Evolutionary conservation across 2,888 invertebrate genomes (phyloP), one percentile per base, ranked within the genome.

Genomic region (Drosophila quinaria): DNA sequence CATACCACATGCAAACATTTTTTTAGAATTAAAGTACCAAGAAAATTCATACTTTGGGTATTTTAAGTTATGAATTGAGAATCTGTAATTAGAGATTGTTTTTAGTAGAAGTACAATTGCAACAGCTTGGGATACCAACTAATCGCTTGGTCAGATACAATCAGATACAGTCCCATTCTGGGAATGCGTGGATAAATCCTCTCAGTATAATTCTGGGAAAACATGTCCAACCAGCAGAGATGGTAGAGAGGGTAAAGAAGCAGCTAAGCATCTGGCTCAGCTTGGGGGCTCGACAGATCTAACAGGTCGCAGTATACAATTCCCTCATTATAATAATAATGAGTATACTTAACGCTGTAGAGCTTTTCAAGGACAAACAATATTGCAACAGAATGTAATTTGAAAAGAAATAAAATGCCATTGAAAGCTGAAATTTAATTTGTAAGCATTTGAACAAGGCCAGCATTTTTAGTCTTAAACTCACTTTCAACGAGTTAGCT

Each of bases 271-370:
- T 13, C n/a, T 15, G 41, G 4, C 49, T 17, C 13, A 41, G 11
- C 1, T 13, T 15, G 39, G 29, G n/a, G 33, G 19, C 31, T 55
- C n/a, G 19, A 44, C 22, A 44, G 55, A 56, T 56, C 44, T 56
- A 44, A 56, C 55, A 56, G 55, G 55, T 44, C 55, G 19, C 44
- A 35, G 55, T 33, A 56, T 56, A 56, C 55, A 56, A 56, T 56
- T 56, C 55, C 44, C 55, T 56, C 55, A 56, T 56, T 56, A 56
- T 35, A 56, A 44, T 44, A 33, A 56, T 56, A 56, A 56, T 56
- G 55, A 56, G 55, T 44, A 56, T 56, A 56, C 55, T 56, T 56
- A 56, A 44, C 33, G 55, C 33, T 56, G 33, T 56, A 35, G 44
- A 44, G 55, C 55, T 33, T 56, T 44, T 56, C 55, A 56, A 44